Evolutionary conservation across 2,888 invertebrate species (phyloP), one percentile per base, ranked within the genome.

Genomic region (Zele albiditarsus): DNA sequence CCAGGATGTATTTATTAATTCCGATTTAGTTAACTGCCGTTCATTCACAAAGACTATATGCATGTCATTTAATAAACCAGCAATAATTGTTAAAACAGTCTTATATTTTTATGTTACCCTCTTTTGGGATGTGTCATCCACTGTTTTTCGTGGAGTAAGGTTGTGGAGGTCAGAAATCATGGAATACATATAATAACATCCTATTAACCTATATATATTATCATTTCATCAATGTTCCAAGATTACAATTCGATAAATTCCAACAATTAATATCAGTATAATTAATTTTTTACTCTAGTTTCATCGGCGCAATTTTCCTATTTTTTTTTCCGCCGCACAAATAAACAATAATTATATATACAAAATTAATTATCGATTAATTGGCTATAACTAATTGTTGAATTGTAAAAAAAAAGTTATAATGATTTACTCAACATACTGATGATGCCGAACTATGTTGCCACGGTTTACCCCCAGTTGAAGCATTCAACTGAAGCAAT

Each of bases 401-500:
- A 63, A 31, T n/a, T 12, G 63, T 16, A 20, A 31, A 63, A 31
- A 31, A 66, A 69, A 75, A 75, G 63, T 28, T 65, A 68, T 57
- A 63, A 77, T 69, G 49, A 53, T 33, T 57, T 62, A 71, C 33
- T 81, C 75, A 84, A 84, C 85, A 85, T 75, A 85, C 84, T 79
- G 85, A 83, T 71, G 84, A 85, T 69, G 85, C 83, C 77, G 86
- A 84, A 79, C 83, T 85, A 67, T 82, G 84, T 77, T 83, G 84
- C 82, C 85, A 86, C 77, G 80, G 81, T 82, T 85, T 84, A 80
- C 80, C 84, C 77, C 85, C 85, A 57, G 85, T 80, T 65, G 86
- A 83, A 68, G 84, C 82, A 71, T 84, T 86, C 79, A 84, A 81
- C 75, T 84, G 83, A 81, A 85, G 85, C 84, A 86, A 84, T 76